A percentile compares a stretch with the other conserved stretches of the same genome.
Conservation (phyloP, 2,888 invertebrate species). For the Taenaris catops region DNA sequence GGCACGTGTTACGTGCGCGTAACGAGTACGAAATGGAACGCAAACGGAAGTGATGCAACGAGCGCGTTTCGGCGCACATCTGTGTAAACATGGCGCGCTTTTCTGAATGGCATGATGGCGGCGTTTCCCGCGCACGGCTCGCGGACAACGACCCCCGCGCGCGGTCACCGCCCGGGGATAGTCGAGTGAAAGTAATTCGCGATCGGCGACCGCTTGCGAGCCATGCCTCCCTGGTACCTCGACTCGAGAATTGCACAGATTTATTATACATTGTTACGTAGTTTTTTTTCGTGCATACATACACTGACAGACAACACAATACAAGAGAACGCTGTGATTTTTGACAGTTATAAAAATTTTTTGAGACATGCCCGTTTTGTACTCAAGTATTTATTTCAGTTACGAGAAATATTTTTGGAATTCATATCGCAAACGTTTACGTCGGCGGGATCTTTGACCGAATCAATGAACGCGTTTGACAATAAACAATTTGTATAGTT, state of each 20-base stretch:
- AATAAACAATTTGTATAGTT: conserved; percentile 10
- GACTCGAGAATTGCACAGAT: conserved; percentile 30
- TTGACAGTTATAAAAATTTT: conserved; percentile 1
- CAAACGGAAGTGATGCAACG: conserved; percentile 76
- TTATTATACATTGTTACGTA: conserved; percentile 25
- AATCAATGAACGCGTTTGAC: conserved; percentile 17
- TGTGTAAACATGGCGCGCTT: conserved; percentile 76
- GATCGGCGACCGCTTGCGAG: conserved; percentile 63
- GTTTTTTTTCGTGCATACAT: conserved; percentile 12
- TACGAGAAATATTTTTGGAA: conserved; percentile 1
- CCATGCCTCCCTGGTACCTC: conserved; percentile 62
- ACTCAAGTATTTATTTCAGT: too few species aligned
- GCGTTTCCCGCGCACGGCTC: conserved; percentile 66
- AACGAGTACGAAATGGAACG: conserved; percentile 63
- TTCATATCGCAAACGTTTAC: not conserved
- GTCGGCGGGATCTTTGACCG: conserved; percentile 22
- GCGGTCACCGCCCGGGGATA: conserved; percentile 73
- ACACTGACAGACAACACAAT: too few species aligned
- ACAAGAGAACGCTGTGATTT: too few species aligned
- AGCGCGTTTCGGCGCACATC: conserved; percentile 73
- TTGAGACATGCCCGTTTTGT: too few species aligned
- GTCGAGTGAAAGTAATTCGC: conserved; percentile 79
- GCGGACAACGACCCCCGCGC: conserved; percentile 65
- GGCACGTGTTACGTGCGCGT: conserved; percentile 50
- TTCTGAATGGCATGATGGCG: conserved; percentile 69